These are phyloP conservation scores for Leptobrachium leishanense DNA, from an alignment of 2,113 vertebrate genomes.

Conservation along the genomic window DNA sequence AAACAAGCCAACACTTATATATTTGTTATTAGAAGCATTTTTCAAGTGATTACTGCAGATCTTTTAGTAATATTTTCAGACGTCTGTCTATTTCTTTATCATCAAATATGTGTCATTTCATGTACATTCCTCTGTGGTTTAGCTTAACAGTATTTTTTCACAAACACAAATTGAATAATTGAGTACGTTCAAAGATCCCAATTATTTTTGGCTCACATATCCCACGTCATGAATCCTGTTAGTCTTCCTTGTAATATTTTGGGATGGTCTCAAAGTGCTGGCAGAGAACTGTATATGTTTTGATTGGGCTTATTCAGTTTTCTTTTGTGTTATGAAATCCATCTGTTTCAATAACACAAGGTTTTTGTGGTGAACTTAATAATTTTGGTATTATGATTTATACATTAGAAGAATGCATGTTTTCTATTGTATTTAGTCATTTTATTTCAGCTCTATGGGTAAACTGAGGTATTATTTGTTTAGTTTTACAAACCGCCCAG, in stretches of 20 bases:
- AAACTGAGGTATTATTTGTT: background rate
- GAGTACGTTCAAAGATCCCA: background rate
- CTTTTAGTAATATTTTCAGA: background rate
- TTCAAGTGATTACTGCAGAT: background rate
- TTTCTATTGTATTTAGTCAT: background rate
- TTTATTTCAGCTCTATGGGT: background rate
- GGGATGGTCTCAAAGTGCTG: background rate
- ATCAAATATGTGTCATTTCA: background rate
- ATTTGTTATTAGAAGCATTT: slow-evolving; percentile 2
- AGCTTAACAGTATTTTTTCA: background rate
- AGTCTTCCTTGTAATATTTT: background rate
- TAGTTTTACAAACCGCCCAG: background rate
- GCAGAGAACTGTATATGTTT: background rate
- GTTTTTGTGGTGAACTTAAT: background rate
- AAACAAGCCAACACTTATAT: background rate
- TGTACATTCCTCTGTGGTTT: slow-evolving; percentile 7
- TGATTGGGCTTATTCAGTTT: slow-evolving; percentile 1
- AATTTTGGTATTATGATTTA: slow-evolving; percentile 4
- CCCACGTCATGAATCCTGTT: slow-evolving; percentile 4
- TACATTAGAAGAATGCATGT: background rate
- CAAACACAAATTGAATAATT: background rate
- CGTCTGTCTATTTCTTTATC: slow-evolving; percentile 1
- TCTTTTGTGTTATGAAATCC: background rate
- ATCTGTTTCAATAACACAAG: slow-evolving; percentile 30
- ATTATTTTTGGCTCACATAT: slow-evolving; percentile 2